Conservation (phyloP, 2,113 vertebrate species). For the Crotalus helleri region DNA sequence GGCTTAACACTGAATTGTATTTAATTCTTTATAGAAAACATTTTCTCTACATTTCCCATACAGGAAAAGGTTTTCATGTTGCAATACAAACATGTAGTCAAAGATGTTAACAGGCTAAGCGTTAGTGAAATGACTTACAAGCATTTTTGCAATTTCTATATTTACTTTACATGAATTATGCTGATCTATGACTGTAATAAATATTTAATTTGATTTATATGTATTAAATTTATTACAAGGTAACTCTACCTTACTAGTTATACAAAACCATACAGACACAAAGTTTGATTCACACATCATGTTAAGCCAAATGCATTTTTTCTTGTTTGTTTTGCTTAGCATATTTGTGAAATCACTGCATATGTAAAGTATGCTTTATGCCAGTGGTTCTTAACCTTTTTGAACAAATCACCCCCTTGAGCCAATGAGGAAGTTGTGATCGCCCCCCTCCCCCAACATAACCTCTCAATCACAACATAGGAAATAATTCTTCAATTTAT, state of each 20-base stretch:
- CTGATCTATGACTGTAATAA: not conserved
- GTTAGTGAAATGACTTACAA: not conserved
- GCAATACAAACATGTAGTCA: constrained; percentile 2
- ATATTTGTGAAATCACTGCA: not conserved
- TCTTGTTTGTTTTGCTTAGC: not conserved
- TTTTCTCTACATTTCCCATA: not conserved
- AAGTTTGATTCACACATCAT: not conserved
- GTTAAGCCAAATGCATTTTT: not conserved
- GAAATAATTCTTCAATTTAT: too few relatives aligned
- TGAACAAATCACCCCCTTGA: too few relatives aligned
- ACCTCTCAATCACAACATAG: too few relatives aligned
- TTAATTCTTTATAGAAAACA: not conserved
- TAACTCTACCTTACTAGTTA: not conserved
- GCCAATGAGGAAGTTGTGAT: too few relatives aligned
- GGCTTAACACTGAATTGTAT: constrained; percentile 1
- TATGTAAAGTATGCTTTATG: not conserved
- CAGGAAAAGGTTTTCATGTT: not conserved
- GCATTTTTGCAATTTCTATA: not conserved
- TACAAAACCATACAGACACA: not conserved
- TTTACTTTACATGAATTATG: not conserved
- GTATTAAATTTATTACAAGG: not conserved
- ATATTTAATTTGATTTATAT: not conserved
- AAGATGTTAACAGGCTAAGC: not conserved
- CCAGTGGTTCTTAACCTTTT: not conserved
- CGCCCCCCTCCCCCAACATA: too few relatives aligned